Evolutionary conservation across 2,797 vertebrate genomes (phyloP), one percentile per base, ranked within the genome.

Genomic region (Oreochromis grahami): DNA sequence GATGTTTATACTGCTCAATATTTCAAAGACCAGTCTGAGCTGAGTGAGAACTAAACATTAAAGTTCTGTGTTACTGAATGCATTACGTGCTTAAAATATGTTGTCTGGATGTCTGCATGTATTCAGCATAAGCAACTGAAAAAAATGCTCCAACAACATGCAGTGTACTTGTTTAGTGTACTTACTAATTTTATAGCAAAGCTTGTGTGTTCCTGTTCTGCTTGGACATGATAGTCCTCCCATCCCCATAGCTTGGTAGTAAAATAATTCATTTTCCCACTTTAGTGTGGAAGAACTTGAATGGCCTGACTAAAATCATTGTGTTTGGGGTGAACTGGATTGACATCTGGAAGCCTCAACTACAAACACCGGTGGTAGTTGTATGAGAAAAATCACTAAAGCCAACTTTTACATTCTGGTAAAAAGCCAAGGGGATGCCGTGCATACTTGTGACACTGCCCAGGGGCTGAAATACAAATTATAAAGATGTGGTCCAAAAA

Each of bases 1-100:
- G 83, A 89, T 87, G 87, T 84, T 89, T 21, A 21, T 72, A 51
- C 26, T 41, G 60, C 45, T 77, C 10, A 24, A 19, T 9, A 52
- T 82, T 85, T 84, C 65, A 84, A 78, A 89, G 29, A 56, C 19
- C 24, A n/a, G 13, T 63, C 34, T 48, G 13, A 45, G 48, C 11
- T 11, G n/a, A 43, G 36, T 77, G 65, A 70, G 45, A 26, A 5
- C 65, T 11, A 17, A 17, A 70, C 8, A 70, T 70, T 70, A 43
- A 26, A 26, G 14, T 26, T 26, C 38, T 43, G 65, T 24, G n/a
- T 68, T 68, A 38, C n/a, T 52, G 51, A 21, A 21, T 21, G 5
- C n/a, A 70, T 70, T 10, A 43, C 2, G 0, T 11, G 13, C 3
- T 24, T 43, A 68, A 68, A 41, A 68, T 43, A 4, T 68, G 12